Evolutionary conservation across 2,797 vertebrate species (phyloP), one percentile per base, ranked within the genome.

Genomic region (Pseudochirops cupreus): DNA sequence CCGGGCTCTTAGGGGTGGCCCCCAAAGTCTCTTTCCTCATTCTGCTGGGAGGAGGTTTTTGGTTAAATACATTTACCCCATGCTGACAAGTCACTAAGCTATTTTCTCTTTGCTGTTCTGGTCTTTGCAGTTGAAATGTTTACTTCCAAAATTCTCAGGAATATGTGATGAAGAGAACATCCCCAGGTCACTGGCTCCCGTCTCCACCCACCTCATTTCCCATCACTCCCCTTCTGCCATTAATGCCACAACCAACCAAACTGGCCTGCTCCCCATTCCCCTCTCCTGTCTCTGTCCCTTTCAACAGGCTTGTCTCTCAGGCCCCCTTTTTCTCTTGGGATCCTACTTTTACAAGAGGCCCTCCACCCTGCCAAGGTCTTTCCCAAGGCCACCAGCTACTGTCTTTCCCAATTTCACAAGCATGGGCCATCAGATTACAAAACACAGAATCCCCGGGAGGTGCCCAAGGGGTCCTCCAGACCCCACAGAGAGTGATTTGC

Each of bases 301-400:
- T 4, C 29, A 31, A 13, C 59, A 29, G 26, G 1, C 58, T 1
- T 2, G 29, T 31, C 29, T 31, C 59, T 0, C 29, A 5, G 11
- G 4, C 59, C 31, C 0, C 1, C 3, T n/a, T 16, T n/a, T 16
- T 4, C 12, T 16, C 62, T 1, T n/a, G 13, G 31, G 14, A 5
- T 31, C 4, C 0, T 4, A 13, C 59, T 31, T 18, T 28, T 33
- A 67, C 14, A 12, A 0, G 16, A 33, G 62, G 33, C 4, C 33
- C 62, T 67, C 12, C 31, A 11, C 28, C 58, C 28, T 59, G 58
- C 58, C 29, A 12, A 31, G 29, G 59, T 31, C 59, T 59, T 57
- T 14, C 31, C 13, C 29, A 33, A 67, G 4, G 1, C 14, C 29
- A 33, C 33, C 62, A 67, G 33, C 28, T 18, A 4, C 0, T 4